Percentiles rank a stretch among this genome's conserved stretches.
Conservation (phyloP, 1,140 invertebrate species). For the Penaeus vannamei region DNA sequence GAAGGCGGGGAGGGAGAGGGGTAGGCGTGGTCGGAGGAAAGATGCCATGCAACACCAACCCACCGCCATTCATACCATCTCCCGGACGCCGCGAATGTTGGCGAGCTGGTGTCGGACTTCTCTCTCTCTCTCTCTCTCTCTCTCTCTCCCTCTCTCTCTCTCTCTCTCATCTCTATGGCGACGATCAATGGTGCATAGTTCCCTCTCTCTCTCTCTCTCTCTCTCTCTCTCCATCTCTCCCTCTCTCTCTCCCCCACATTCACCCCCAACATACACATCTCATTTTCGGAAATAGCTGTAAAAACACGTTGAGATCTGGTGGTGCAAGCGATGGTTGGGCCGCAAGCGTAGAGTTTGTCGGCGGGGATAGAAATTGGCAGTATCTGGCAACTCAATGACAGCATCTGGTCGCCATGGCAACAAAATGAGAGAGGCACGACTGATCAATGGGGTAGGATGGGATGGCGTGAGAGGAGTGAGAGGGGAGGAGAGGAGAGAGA, state of each 20-base stretch:
- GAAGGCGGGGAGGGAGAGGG: neutral
- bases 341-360: no score
- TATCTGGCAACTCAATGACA: slow-evolving; percentile 23
- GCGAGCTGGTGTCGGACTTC: neutral
- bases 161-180: neutral
- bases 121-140: neutral
- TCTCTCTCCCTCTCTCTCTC: neutral
- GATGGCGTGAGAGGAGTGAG: neutral
- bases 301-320: no score
- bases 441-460: slow-evolving; percentile 20
- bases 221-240: neutral
- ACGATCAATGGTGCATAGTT: neutral
- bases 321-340: no score
- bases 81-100: neutral
- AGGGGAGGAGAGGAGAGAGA: neutral
- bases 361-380: neutral
- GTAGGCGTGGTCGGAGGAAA: slow-evolving; percentile 17
- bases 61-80: no score
- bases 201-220: neutral
- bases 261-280: neutral
- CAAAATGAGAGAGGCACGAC: slow-evolving; percentile 44
- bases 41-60: no score
- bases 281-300: no score
- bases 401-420: slow-evolving; percentile 55
- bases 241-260: neutral